Conservation (phyloP, 2,113 vertebrate genomes). For the Muntiacus muntjak region DNA sequence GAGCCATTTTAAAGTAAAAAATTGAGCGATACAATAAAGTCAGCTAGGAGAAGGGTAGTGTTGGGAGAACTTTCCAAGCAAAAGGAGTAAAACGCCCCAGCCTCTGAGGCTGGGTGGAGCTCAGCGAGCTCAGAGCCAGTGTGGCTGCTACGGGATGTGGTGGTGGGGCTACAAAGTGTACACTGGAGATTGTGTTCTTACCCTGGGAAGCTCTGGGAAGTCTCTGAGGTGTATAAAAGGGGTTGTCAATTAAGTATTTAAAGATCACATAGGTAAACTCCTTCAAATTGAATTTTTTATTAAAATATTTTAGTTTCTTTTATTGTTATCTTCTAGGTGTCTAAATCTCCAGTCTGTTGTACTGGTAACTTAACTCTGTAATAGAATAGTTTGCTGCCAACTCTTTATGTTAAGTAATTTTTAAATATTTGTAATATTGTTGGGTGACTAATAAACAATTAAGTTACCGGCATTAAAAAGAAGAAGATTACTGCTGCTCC, state of each 20-base stretch:
- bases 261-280: slow-evolving; percentile 80
- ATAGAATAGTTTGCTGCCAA: slow-evolving; percentile 92
- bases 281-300: slow-evolving; percentile 84
- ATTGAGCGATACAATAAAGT: background rate
- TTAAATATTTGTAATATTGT: slow-evolving; percentile 94
- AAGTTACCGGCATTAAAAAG: slow-evolving; percentile 86
- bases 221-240: background rate
- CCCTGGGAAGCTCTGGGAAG: background rate
- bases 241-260: background rate
- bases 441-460: slow-evolving; percentile 92
- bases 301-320: slow-evolving; percentile 88
- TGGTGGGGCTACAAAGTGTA: background rate
- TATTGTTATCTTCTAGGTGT: slow-evolving; percentile 90
- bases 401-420: slow-evolving; percentile 93
- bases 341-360: slow-evolving; percentile 92
- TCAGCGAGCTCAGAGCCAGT: background rate
- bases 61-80: background rate
- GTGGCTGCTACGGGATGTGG: background rate
- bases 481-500: background rate
- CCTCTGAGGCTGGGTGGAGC: background rate
- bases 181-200: background rate
- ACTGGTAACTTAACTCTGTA: slow-evolving; percentile 92
- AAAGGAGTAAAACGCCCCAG: background rate
- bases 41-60: background rate
- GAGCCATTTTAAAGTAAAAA: slow-evolving; percentile 5